Conservation (phyloP, 2,113 vertebrate species). For the Sisor rabdophorus region DNA sequence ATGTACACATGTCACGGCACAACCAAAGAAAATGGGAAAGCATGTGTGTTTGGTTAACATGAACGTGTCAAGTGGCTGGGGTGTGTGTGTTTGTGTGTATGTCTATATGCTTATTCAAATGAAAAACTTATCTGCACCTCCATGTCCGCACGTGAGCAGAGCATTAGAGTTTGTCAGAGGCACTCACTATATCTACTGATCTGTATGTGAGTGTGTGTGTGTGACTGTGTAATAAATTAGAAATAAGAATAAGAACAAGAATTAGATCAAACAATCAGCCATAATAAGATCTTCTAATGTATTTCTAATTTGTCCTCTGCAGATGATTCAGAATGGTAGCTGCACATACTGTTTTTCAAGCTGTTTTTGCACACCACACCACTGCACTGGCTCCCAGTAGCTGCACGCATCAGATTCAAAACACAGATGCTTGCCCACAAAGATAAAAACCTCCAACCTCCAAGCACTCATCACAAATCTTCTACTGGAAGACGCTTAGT, state of each 20-base stretch:
- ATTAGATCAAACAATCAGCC: background rate
- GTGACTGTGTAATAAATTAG: background rate
- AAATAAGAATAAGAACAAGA: background rate
- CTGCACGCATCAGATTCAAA: too few species aligned
- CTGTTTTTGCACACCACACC: too few species aligned
- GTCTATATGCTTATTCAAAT: slow-evolving; percentile 69
- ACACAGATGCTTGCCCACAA: too few species aligned
- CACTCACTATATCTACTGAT: slow-evolving; percentile 18
- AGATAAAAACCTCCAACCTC: background rate
- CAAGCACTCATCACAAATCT: background rate
- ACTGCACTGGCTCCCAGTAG: too few species aligned
- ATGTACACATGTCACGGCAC: slow-evolving; percentile 59
- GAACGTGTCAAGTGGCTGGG: slow-evolving; percentile 70
- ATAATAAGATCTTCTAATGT: background rate
- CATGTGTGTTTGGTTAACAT: slow-evolving; percentile 74
- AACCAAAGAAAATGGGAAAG: slow-evolving; percentile 60
- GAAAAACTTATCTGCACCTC: slow-evolving; percentile 68
- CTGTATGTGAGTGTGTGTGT: background rate
- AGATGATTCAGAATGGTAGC: too few species aligned
- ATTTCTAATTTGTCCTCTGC: too few species aligned
- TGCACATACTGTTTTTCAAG: too few species aligned
- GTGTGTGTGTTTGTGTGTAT: slow-evolving; percentile 59
- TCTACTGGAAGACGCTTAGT: background rate
- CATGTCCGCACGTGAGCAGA: slow-evolving; percentile 66
- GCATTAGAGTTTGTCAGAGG: slow-evolving; percentile 60